Evolutionary conservation across 2,888 invertebrate species (phyloP), one percentile per base, ranked within the genome.

Genomic region (Apocheima hispidaria): DNA sequence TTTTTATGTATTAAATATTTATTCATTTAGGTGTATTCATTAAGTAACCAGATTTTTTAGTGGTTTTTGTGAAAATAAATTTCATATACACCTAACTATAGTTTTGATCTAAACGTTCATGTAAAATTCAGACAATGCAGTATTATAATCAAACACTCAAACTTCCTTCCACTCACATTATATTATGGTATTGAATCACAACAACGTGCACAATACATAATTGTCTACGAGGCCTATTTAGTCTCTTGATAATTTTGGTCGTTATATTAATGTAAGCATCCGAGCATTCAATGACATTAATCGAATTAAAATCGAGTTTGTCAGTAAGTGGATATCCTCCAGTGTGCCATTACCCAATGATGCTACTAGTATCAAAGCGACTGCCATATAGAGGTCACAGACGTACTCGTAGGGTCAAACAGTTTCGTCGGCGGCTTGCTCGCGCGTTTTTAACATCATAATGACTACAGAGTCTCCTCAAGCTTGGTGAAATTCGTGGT

Each of bases 331-430:
- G 68, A 69, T 70, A 68, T 64, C 61, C 67, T 64, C 66, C 60
- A 69, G 28, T 59, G 50, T 20, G 55, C 68, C 68, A 71, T 75
- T 74, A 73, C 69, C 69, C 77, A 80, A 78, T 76, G 68, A 71
- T 64, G 64, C 68, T 68, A 46, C 12, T 33, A 16, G 46, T 30
- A 71, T 75, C 77, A 77, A 75, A 65, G 65, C 66, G 63, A 30
- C 38, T 28, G 61, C 68, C 65, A 67, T 66, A 9, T 14, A 56
- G 66, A 65, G 72, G 72, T 69, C 72, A 66, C 69, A 68, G 68
- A 69, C 69, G 69, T n/a, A n/a, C n/a, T n/a, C n/a, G n/a, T 71
- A 71, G 77, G 79, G 82, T 81, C 76, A 82, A 75, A 70, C 30
- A 35, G 35, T 14, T 0, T 26, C 26, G 26, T 26, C 9, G 26